Conservation (phyloP, 2,888 invertebrate species). For the Melieria crassipennis region DNA sequence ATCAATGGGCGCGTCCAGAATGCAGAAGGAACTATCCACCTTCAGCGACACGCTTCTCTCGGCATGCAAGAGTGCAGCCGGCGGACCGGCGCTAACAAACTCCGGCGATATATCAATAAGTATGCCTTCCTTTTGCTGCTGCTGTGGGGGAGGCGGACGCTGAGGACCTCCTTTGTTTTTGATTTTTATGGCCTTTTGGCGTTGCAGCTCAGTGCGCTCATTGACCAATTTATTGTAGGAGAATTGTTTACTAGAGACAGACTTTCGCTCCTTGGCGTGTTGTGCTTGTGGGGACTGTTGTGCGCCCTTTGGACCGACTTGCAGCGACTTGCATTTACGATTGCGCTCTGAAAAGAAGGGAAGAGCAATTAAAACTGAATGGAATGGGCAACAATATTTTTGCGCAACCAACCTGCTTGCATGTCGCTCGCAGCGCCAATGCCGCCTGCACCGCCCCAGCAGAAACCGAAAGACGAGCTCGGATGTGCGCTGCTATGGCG, state of each 20-base stretch:
- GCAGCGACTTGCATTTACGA: conserved; percentile 64
- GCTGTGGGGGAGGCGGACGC: conserved; percentile 63
- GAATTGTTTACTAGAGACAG: conserved; percentile 74
- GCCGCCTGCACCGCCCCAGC: conserved; percentile 84
- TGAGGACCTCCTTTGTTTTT: conserved; percentile 53
- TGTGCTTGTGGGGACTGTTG: conserved; percentile 40
- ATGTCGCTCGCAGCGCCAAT: conserved; percentile 73
- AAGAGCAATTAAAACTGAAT: not conserved
- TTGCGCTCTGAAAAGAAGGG: conserved; percentile 55
- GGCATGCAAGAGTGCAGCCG: conserved; percentile 33
- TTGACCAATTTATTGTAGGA: conserved; percentile 85
- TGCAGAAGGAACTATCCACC: conserved; percentile 66
- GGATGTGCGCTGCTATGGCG: conserved; percentile 78
- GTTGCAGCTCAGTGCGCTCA: conserved; percentile 66
- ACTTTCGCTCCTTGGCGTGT: conserved; percentile 63
- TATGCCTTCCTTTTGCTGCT: conserved; percentile 71
- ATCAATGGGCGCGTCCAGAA: conserved; percentile 80
- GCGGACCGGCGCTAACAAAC: conserved; percentile 42
- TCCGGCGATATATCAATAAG: conserved; percentile 80
- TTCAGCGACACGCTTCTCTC: conserved; percentile 56
- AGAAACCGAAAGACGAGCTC: conserved; percentile 77
- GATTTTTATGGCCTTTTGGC: conserved; percentile 39
- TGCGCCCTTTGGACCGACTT: conserved; percentile 25
- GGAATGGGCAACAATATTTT: not conserved
- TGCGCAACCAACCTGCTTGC: conserved; percentile 46